Evolutionary conservation across 2,797 vertebrate genomes (phyloP).

Genomic region (Tachyglossus aculeatus): DNA sequence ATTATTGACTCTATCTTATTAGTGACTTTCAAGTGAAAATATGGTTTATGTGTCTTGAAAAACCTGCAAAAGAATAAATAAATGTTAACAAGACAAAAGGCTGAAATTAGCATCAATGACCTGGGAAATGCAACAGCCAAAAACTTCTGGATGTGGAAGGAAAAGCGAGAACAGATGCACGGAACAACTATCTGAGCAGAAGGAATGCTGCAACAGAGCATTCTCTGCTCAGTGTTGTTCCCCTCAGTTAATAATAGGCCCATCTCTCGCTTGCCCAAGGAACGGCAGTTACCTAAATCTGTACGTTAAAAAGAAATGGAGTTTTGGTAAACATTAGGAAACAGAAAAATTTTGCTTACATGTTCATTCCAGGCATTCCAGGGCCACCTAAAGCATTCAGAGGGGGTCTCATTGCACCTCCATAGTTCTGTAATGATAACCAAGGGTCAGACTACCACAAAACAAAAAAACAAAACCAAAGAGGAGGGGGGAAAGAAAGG

Average conservation of each 20-base stretch:
- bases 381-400: constrained; percentile 95
- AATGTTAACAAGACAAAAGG: neutral
- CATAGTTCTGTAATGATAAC: constrained; percentile 89
- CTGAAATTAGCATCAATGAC: neutral
- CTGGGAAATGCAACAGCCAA: constrained; percentile 6
- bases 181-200: neutral
- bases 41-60: neutral
- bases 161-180: neutral
- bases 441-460: constrained; percentile 86
- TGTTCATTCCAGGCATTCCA: constrained; percentile 97
- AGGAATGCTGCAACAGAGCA: neutral
- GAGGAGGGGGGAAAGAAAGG: constrained; percentile 83
- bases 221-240: neutral
- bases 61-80: neutral
- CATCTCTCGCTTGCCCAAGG: neutral
- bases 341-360: constrained; percentile 81
- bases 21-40: no score
- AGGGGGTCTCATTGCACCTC: constrained; percentile 97
- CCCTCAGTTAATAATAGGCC: neutral
- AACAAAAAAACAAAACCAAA: constrained; percentile 86
- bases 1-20: no score
- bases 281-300: neutral
- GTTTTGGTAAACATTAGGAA: constrained; percentile 31
- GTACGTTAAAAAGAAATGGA: neutral
- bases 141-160: neutral